phyloP scores from a whole-genome alignment of 1,140 invertebrate genomes.

The Ctenoplectra terminalis region DNA sequence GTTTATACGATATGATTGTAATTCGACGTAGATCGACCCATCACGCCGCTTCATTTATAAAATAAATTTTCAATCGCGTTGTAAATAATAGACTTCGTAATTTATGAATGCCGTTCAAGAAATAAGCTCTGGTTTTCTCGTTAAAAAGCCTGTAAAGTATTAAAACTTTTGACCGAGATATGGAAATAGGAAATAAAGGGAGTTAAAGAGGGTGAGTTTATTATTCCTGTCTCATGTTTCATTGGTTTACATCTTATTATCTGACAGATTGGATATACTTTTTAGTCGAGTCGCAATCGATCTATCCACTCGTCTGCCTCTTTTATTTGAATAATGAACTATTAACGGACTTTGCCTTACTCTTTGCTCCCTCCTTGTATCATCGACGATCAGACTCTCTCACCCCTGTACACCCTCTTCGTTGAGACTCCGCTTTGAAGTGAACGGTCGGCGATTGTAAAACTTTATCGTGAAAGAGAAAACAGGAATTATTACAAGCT shows the following conservation, averaged over 20 bases:
- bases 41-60: too few species aligned
- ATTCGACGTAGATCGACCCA: too few species aligned
- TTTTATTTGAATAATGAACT: slow-evolving; percentile 57
- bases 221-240: slow-evolving; percentile 14
- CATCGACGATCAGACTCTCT: slow-evolving; percentile 39
- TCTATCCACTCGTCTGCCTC: slow-evolving; percentile 41
- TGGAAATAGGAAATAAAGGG: background rate
- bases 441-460: slow-evolving; percentile 30
- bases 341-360: slow-evolving; percentile 37
- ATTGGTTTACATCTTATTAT: slow-evolving; percentile 26
- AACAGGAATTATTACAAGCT: slow-evolving; percentile 46
- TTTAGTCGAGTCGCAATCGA: slow-evolving; percentile 8
- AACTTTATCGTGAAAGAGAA: slow-evolving; percentile 46
- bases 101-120: background rate
- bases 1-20: too few species aligned
- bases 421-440: slow-evolving; percentile 36
- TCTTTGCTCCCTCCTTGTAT: background rate
- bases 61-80: too few species aligned
- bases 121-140: background rate
- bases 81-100: too few species aligned
- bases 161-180: slow-evolving; percentile 34
- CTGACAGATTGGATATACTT: slow-evolving; percentile 26
- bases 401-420: slow-evolving; percentile 11
- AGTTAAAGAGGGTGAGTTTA: background rate
- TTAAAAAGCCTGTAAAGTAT: background rate